Evolutionary conservation across 1,140 invertebrate species (phyloP), one percentile per base, ranked within the genome.

Genomic region (Eubasilissa regina): DNA sequence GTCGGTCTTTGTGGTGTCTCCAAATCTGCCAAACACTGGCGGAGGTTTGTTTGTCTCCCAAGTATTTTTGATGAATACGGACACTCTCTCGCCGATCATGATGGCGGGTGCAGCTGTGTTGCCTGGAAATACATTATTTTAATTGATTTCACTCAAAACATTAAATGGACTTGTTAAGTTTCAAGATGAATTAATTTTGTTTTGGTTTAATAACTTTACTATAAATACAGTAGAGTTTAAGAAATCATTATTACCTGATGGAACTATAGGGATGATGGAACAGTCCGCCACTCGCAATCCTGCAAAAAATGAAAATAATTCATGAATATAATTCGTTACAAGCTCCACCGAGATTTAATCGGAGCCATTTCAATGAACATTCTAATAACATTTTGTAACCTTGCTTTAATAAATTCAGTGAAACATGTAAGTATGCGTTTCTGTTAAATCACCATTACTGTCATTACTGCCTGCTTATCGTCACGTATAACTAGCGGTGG

Each of bases 61-160:
- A 35, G 88, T 87, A 77, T 89, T 90, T 78, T 93, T 92, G 60
- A 96, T 92, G 79, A 96, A 91, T 83, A 95, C 93, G 0, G 94
- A 91, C 0, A 92, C 95, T 81, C 94, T 92, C 84, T 97, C 95
- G 0, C 92, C 95, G 58, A 97, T 93, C 95, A 97, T 96, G 10
- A 97, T 94, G 0, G 91, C 90, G 0, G 95, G 94, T 0, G 94
- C 94, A 76, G 94, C 94, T 0, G 95, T 95, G 84, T 97, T 96
- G 3, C 94, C 94, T 78, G 90, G 44, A 83, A 74, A 53, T 44
- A 64, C 47, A 75, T 53, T 53, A 12, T 53, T 0, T 13, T 53
- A 3, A 35, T 35, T 35, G 6, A 35, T 35, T 35, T 35, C 25
- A 35, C 25, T 35, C 25, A 17, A 53, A 53, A 53, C 51, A 73